These are phyloP conservation scores for Troglohyphantes excavatus DNA, from an alignment of 2,888 invertebrate genomes.

Conservation along the genomic window DNA sequence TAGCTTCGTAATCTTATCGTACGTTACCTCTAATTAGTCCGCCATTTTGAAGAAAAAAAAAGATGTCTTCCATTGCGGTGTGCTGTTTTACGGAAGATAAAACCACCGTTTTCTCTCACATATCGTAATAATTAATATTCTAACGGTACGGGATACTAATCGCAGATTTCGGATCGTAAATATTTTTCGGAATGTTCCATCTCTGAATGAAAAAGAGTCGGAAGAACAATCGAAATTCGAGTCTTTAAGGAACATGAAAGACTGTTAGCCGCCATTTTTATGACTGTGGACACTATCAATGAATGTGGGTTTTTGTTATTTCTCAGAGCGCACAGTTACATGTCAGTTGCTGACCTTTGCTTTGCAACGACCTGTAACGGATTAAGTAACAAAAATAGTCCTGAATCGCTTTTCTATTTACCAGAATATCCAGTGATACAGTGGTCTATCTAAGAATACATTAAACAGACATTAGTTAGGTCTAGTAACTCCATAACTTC, in stretches of 20 bases:
- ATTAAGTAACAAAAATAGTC: neutral
- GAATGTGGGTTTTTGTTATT: neutral
- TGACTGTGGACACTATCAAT: neutral
- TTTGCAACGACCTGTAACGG: neutral
- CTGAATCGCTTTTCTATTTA: neutral
- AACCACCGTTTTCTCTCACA: neutral
- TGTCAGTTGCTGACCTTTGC: neutral
- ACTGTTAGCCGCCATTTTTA: neutral
- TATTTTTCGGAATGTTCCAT: neutral
- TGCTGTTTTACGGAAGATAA: neutral
- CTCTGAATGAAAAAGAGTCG: neutral
- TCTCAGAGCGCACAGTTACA: neutral
- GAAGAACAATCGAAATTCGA: neutral
- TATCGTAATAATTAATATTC: constrained; percentile 3
- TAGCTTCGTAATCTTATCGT: constrained; percentile 24
- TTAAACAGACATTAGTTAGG: too few species aligned
- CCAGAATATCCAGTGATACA: neutral
- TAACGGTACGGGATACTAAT: neutral
- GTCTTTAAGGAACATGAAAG: neutral
- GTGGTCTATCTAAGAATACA: neutral
- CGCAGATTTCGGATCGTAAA: neutral
- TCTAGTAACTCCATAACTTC: too few species aligned
- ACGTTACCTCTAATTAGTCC: constrained; percentile 37
- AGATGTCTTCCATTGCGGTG: neutral
- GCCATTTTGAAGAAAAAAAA: constrained; percentile 8